A percentile compares a stretch with the other conserved stretches of the same genome.
These are phyloP conservation scores for Lacerta viridis DNA, from an alignment of 2,797 vertebrate genomes.

Conservation along the genomic window DNA sequence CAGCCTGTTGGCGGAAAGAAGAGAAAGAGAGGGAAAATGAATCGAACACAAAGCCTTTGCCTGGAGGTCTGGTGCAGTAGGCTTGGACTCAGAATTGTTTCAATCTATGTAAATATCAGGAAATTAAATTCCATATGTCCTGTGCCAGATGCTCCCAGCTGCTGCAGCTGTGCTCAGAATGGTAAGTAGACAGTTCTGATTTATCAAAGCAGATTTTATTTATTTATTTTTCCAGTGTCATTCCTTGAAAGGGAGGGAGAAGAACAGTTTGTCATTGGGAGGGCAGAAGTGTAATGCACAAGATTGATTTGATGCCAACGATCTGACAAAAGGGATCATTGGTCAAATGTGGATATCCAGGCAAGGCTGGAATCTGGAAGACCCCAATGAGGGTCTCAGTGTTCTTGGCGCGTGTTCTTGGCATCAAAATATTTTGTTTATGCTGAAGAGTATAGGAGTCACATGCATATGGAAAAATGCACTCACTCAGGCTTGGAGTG, in stretches of 20 bases:
- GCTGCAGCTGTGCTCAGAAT: slow-evolving; percentile 76
- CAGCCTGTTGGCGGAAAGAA: slow-evolving; percentile 69
- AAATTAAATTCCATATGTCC: slow-evolving; percentile 83
- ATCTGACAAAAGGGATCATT: slow-evolving; percentile 69
- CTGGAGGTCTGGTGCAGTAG: slow-evolving; percentile 74
- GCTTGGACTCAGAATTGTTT: slow-evolving; percentile 77
- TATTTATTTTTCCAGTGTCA: slow-evolving; percentile 24
- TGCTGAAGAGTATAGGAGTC: slow-evolving; percentile 56
- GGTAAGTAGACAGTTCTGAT: slow-evolving; percentile 73
- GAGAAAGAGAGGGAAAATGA: slow-evolving; percentile 69
- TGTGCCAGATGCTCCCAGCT: slow-evolving; percentile 80
- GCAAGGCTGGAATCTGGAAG: slow-evolving; percentile 60
- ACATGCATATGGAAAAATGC: background rate
- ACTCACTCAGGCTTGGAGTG: background rate
- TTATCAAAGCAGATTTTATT: slow-evolving; percentile 42
- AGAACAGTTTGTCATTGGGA: slow-evolving; percentile 32
- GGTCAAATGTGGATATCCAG: slow-evolving; percentile 55
- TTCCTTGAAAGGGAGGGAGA: slow-evolving; percentile 41
- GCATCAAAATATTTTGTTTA: slow-evolving; percentile 63
- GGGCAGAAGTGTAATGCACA: slow-evolving; percentile 61
- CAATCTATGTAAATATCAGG: slow-evolving; percentile 84
- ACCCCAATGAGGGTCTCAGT: slow-evolving; percentile 26
- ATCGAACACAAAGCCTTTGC: slow-evolving; percentile 76
- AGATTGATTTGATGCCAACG: slow-evolving; percentile 64
- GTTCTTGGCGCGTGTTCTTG: slow-evolving; percentile 51